Percentiles rank a stretch among this genome's conserved stretches.
Evolutionary conservation across 2,888 invertebrate genomes (phyloP).

Genomic region (Hylaea fasciaria): DNA sequence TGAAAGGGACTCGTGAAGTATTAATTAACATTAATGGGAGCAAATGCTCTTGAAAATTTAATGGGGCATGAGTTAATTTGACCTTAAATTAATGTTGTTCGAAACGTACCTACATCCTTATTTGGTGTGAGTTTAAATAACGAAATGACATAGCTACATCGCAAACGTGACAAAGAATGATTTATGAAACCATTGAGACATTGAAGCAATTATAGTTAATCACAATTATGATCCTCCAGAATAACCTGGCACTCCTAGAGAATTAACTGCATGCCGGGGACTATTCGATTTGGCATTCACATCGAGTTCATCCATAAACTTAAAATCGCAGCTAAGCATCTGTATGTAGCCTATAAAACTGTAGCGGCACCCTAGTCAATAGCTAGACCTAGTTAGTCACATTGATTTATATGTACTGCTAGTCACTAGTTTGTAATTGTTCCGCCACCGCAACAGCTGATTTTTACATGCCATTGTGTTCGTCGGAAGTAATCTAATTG

Average conservation of each 20-base stretch:
- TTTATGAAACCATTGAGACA: no score
- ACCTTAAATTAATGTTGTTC: background rate
- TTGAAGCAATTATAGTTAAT: no score
- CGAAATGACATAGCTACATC: no score
- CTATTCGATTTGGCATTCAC: no score
- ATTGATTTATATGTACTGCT: no score
- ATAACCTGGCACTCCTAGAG: no score
- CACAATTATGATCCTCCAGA: no score
- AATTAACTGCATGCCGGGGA: no score
- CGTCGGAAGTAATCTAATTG: constrained; percentile 77
- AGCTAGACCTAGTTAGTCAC: background rate
- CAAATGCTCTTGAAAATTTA: constrained; percentile 23
- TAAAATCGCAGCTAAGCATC: no score
- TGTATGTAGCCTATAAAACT: no score
- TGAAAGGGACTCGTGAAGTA: constrained; percentile 29
- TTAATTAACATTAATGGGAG: constrained; percentile 33
- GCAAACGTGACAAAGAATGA: no score
- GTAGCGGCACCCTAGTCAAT: background rate
- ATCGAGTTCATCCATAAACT: no score
- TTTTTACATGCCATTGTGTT: constrained; percentile 76
- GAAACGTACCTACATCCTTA: background rate
- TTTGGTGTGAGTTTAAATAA: background rate
- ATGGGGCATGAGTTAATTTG: constrained; percentile 8
- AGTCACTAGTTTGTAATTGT: constrained; percentile 51
- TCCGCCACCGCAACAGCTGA: constrained; percentile 55